These are phyloP conservation scores for Halictus rubicundus DNA, from an alignment of 1,140 invertebrate genomes.

Conservation along the genomic window DNA sequence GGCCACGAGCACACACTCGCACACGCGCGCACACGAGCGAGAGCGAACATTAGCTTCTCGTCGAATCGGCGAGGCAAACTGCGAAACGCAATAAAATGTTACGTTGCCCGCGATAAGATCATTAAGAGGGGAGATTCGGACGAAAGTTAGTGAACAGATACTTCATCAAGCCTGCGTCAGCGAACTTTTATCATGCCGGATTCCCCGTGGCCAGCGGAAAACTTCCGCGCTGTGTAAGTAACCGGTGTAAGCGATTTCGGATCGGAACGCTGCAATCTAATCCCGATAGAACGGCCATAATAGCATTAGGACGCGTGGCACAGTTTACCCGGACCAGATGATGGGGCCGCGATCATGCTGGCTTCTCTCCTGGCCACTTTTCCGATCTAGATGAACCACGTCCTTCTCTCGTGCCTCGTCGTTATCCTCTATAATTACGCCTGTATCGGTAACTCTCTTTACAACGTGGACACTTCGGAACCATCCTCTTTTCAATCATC, in stretches of 20 bases:
- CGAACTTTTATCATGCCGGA: conserved; percentile 1
- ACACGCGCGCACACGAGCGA: no score
- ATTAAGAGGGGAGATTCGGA: conserved; percentile 23
- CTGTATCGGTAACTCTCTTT: no score
- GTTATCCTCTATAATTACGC: no score
- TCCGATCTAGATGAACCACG: not conserved
- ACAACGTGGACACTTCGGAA: no score
- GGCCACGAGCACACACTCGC: no score
- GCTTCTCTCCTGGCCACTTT: not conserved
- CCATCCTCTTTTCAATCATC: no score
- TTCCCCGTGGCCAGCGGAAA: not conserved
- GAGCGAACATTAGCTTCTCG: not conserved
- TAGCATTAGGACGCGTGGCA: not conserved
- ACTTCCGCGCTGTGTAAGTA: conserved; percentile 8
- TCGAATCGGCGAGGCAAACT: not conserved
- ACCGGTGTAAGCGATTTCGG: conserved; percentile 10
- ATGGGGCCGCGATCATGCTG: not conserved
- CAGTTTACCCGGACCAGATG: not conserved
- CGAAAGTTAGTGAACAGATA: conserved; percentile 14
- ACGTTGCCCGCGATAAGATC: not conserved
- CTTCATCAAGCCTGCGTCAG: conserved; percentile 34
- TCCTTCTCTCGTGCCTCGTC: no score
- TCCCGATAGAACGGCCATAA: conserved; percentile 11
- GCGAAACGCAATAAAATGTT: conserved; percentile 6
- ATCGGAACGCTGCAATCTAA: conserved; percentile 13